phyloP scores from a whole-genome alignment of 2,113 vertebrate species.

The Amphiprion ocellaris region DNA sequence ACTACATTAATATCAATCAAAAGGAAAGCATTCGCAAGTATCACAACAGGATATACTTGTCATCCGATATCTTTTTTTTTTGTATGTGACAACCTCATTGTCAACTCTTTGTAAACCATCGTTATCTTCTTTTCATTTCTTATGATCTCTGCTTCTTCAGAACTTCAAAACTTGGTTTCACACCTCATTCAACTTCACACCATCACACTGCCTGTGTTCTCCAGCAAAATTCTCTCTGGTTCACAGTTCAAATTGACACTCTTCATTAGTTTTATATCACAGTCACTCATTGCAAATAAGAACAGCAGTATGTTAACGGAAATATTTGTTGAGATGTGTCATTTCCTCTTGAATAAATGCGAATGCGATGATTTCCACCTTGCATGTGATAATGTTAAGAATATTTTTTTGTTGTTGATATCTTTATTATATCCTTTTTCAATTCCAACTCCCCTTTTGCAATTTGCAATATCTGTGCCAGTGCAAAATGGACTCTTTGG shows the following conservation, averaged over 20 bases:
- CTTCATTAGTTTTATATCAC: constrained; percentile 29
- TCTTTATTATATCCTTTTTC: not conserved
- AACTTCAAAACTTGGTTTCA: constrained; percentile 30
- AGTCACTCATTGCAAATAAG: not conserved
- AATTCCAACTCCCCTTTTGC: constrained; percentile 4
- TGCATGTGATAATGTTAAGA: not conserved
- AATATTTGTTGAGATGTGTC: not conserved
- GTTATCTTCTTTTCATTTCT: not conserved
- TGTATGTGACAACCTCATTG: not conserved
- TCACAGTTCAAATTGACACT: constrained; percentile 21
- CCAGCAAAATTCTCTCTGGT: constrained; percentile 8
- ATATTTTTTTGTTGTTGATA: not conserved
- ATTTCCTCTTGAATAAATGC: not conserved
- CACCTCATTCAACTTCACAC: constrained; percentile 1
- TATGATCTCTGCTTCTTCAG: not conserved
- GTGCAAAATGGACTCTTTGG: constrained; percentile 46
- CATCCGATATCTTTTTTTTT: not conserved
- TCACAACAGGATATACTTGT: constrained; percentile 13
- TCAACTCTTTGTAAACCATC: not conserved
- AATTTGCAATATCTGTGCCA: constrained; percentile 16
- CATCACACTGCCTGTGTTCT: constrained; percentile 1
- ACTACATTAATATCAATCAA: constrained; percentile 40
- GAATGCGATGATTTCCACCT: constrained; percentile 9
- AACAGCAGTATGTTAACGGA: constrained; percentile 13
- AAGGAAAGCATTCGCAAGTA: constrained; percentile 19